Base-by-base conservation (phyloP, 2,113 vertebrate genomes). In the Myxocyprinus asiaticus region DNA sequence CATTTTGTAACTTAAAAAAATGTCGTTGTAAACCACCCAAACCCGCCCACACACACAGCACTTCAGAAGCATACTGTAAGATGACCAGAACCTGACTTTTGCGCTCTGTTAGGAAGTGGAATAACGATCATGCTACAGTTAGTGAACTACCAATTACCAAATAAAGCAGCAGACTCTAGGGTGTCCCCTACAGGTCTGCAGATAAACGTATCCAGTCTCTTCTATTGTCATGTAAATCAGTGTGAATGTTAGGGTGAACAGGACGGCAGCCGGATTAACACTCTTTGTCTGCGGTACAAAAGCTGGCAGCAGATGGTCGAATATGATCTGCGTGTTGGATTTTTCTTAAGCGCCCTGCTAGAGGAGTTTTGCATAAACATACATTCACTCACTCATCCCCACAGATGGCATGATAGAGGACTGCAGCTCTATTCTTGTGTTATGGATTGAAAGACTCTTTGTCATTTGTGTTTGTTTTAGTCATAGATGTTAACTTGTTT, bases 251-350 rank as follows among this genome's bases (percentile, higher is more conserved):
- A 61, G 66, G 45, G 64, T 58, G 61, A 61, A 17, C 53, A 59
- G 72, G 64, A 65, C 55, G 33, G 45, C 62, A 72, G 76, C 7
- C 67, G n/a, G 68, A 73, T 74, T 67, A 83, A 51, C 55, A 55
- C 9, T 61, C 80, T 82, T 87, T 82, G 77, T 81, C 68, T 15
- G n/a, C 3, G 47, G 47, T 14, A 84, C 84, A 85, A 85, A 81
- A 82, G 82, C 17, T 65, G 45, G 80, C 80, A 81, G 85, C 86
- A 84, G 86, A 85, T 83, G 82, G 86, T 67, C 15, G 75, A 50
- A 64, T 74, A 61, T 70, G 48, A 82, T 81, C 65, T 66, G 74
- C n/a, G 63, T 8, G 58, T 69, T 44, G 62, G 51, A 58, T 22
- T 48, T 73, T 50, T 71, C 53, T 53, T 53, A 17, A 67, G 58